Conservation (phyloP, 2,113 vertebrate genomes). For the Lampris incognitus region DNA sequence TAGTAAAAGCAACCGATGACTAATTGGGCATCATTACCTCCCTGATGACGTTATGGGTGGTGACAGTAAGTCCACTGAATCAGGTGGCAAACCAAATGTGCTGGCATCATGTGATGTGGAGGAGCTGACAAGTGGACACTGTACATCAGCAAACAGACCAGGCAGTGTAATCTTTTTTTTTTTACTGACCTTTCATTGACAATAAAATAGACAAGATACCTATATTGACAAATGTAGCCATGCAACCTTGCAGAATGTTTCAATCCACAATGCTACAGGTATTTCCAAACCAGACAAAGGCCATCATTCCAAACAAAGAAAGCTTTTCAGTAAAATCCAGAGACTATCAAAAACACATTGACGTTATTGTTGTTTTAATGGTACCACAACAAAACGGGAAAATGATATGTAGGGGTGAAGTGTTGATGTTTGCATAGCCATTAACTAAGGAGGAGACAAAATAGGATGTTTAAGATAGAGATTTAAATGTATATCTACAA, state of each 20-base stretch:
- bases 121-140: constrained; percentile 52
- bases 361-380: constrained; percentile 59
- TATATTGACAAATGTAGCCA: constrained; percentile 63
- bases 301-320: constrained; percentile 66
- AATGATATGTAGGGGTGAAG: constrained; percentile 40
- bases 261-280: constrained; percentile 48
- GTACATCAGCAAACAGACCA: constrained; percentile 61
- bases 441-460: constrained; percentile 72
- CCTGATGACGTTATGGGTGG: constrained; percentile 22
- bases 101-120: constrained; percentile 42
- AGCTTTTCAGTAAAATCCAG: constrained; percentile 56
- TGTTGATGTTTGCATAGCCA: constrained; percentile 82
- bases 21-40: constrained; percentile 38
- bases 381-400: constrained; percentile 53
- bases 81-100: constrained; percentile 32
- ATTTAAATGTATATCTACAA: constrained; percentile 65
- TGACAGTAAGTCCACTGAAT: constrained; percentile 35
- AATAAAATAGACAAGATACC: constrained; percentile 62
- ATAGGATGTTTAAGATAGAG: constrained; percentile 40
- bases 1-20: constrained; percentile 37
- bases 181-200: constrained; percentile 61
- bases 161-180: constrained; percentile 37
- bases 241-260: constrained; percentile 68
- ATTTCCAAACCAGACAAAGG: constrained; percentile 58
- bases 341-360: constrained; percentile 61